Base-by-base conservation (phyloP, 2,113 vertebrate species). In the Dermatemys mawii region DNA sequence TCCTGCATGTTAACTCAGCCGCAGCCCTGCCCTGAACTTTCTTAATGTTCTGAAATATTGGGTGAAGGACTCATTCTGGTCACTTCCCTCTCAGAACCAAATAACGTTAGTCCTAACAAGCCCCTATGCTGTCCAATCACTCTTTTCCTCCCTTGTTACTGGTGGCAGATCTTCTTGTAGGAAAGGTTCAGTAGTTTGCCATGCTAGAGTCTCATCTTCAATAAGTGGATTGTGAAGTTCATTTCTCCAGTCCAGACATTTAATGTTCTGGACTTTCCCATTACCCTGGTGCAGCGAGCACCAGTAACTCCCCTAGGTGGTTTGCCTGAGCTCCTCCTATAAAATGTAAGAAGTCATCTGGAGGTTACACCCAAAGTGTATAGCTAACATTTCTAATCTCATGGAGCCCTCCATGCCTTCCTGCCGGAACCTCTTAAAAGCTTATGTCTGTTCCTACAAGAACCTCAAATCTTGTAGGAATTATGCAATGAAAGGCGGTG, bases 391-490 rank as follows among this genome's bases (percentile, higher is more conserved):
- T 24, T 80, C 35, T n/a, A 80, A 16, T 38, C 8, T 67, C 35
- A 67, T n/a, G 35, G 35, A 17, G 35, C 16, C 16, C 17, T 67
- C 35, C 60, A 21, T 35, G 35, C 60, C 32, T 63, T n/a, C 35
- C 35, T 67, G 14, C 60, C 17, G n/a, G 60, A n/a, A 35, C 60
- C 35, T n/a, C 35, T 67, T 8, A 19, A 3, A 8, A 4, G 17
- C 60, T 17, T n/a, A 16, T 81, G 81, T 82, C 86, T 88, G 84
- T 88, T n/a, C 60, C 35, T 35, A n/a, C 60, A 67, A n/a, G 60
- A 67, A 67, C 86, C 4, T 12, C 94, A 95, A 75, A 97, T 97
- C 96, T 95, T 51, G 90, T 97, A 93, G 93, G 91, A 96, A 93
- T 84, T 55, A 51, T 79, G 94, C 54, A 83, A 92, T 76, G 67